Evolutionary conservation across 2,888 invertebrate species (phyloP), one percentile per base, ranked within the genome.

Genomic region (Drosophila bunnanda): DNA sequence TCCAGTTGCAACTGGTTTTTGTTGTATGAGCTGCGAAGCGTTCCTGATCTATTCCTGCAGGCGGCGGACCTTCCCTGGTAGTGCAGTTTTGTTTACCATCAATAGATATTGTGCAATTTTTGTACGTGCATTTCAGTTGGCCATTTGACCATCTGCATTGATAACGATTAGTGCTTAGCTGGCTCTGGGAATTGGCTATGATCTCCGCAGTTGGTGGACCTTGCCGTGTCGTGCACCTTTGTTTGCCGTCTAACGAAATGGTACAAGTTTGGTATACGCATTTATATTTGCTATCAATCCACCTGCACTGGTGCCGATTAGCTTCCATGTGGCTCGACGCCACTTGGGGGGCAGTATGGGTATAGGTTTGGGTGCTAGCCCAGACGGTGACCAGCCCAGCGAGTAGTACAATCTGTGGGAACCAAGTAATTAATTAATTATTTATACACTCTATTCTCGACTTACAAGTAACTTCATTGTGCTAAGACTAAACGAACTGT

Each of bases 391-490:
- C 32, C 15, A 50, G 20, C 1, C 2, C 32, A 15, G 15, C 10
- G 20, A 32, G 8, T 50, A 50, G 50, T 10, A 50, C 1, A 15
- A 50, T 22, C 50, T 50, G 32, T 50, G 20, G 15, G 3, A 50
- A 15, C 13, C 1, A 15, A 9, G 2, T 15, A 34, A 3, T 15
- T 50, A 0, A 10, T 15, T 0, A 9, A 20, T 15, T 30, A 13
- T 13, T 13, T 20, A 9, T 32, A 15, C 32, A 20, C 9, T 15
- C 4, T 32, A 3, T 13, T 32, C 13, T 0, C 15, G 5, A 50
- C 50, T 32, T 15, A 50, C 50, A 1, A 32, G 50, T 32, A 50
- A 32, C 50, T 50, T 50, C 50, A 50, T 50, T 15, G 0, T 32
- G 13, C 4, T 20, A 4, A 13, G 2, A 50, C 17, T 50, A 13